These are phyloP conservation scores for Myodes glareolus DNA, from an alignment of 2,113 vertebrate genomes.

Conservation along the genomic window DNA sequence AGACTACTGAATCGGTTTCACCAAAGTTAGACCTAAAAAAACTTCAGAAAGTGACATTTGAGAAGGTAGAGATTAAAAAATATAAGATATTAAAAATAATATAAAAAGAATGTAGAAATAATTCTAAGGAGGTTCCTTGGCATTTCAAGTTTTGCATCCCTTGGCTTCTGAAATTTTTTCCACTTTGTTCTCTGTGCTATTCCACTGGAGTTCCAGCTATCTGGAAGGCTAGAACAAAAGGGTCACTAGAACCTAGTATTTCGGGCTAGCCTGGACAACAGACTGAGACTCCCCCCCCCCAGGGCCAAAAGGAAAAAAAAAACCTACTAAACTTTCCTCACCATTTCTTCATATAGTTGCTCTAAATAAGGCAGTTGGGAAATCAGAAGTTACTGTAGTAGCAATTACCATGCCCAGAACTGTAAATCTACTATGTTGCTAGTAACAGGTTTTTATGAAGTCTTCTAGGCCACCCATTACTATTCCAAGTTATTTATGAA, in stretches of 20 bases:
- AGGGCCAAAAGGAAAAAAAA: background rate
- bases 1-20: background rate
- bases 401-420: background rate
- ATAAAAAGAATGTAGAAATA: background rate
- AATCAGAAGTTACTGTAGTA: background rate
- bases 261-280: background rate
- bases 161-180: background rate
- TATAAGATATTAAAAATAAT: background rate
- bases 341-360: background rate
- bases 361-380: background rate
- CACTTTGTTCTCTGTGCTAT: background rate
- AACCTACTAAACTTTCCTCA: background rate
- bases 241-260: too few species aligned
- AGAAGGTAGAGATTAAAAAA: background rate
- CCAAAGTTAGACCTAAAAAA: background rate
- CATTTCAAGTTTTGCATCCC: background rate
- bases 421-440: background rate
- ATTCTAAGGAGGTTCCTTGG: background rate
- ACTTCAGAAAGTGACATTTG: background rate
- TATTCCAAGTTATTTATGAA: background rate
- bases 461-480: background rate
- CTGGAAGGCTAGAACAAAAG: background rate
- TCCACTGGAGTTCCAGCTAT: background rate
- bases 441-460: background rate
- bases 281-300: too few species aligned